Percentiles rank a stretch among this genome's conserved stretches.
phyloP scores from a whole-genome alignment of 1,140 invertebrate genomes.

The Leptopilina clavipes region DNA sequence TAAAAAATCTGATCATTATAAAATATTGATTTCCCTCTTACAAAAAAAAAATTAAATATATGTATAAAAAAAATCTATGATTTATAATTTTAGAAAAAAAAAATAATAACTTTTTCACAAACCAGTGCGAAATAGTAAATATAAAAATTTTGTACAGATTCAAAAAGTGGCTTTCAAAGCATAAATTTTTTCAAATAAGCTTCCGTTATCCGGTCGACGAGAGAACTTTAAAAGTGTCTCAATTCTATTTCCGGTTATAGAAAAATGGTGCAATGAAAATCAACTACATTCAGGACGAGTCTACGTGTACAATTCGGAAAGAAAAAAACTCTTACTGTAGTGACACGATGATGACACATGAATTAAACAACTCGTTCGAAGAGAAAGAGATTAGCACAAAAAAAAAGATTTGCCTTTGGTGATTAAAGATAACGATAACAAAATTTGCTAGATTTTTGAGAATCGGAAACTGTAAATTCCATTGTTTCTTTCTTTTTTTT shows the following conservation, averaged over 20 bases:
- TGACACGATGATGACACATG: constrained; percentile 9
- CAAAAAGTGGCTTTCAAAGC: constrained; percentile 4
- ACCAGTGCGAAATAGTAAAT: background rate
- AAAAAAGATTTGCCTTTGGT: constrained; percentile 7
- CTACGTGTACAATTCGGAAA: constrained; percentile 16
- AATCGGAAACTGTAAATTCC: background rate
- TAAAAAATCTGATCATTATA: background rate
- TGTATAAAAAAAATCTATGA: background rate
- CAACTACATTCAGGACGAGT: background rate
- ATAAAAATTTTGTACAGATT: constrained; percentile 26
- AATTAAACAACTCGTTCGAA: constrained; percentile 19
- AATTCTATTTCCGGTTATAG: background rate
- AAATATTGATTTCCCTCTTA: background rate
- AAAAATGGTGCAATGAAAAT: background rate
- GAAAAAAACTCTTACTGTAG: background rate
- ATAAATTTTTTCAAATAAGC: background rate
- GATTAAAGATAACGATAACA: constrained; percentile 10
- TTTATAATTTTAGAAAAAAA: background rate
- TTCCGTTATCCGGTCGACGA: background rate
- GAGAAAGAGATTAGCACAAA: constrained; percentile 21
- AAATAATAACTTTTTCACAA: background rate
- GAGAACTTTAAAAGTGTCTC: background rate
- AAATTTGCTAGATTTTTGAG: constrained; percentile 10
- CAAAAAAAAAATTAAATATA: background rate
- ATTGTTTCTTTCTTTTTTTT: background rate